phyloP scores from a whole-genome alignment of 2,113 vertebrate genomes.

The Callaeas wilsoni region DNA sequence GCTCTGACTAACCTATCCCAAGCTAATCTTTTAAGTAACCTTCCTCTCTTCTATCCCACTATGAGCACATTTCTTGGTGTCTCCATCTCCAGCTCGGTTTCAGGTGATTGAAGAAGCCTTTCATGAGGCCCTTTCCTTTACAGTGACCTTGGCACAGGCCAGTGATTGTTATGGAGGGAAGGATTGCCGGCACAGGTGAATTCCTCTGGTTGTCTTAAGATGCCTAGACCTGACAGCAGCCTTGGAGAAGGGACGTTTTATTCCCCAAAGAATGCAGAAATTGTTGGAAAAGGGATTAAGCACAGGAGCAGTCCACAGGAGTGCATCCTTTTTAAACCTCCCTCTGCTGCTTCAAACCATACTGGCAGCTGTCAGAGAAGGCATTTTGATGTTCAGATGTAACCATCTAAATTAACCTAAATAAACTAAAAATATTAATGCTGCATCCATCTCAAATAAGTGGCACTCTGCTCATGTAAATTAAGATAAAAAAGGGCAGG shows the following conservation, averaged over 20 bases:
- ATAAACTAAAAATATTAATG: background rate
- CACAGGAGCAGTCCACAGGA: background rate
- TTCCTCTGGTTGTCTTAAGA: background rate
- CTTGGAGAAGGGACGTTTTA: background rate
- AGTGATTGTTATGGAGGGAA: background rate
- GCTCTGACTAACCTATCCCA: background rate
- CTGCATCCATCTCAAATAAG: background rate
- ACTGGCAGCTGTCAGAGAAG: background rate
- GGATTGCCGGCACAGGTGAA: background rate
- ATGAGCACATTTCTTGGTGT: background rate
- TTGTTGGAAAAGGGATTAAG: background rate
- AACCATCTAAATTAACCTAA: background rate
- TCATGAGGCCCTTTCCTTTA: background rate
- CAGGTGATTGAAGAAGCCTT: background rate
- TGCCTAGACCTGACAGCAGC: background rate
- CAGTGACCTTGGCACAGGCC: background rate
- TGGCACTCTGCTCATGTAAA: background rate
- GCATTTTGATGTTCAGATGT: background rate
- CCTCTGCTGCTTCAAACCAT: background rate
- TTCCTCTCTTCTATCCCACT: background rate
- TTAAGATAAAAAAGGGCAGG: background rate
- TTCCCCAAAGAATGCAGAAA: background rate
- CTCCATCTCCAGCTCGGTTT: background rate
- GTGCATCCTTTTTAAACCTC: background rate
- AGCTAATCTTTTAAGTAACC: background rate